Conservation (phyloP, 2,888 invertebrate species). For the Vesta saturnalis region DNA sequence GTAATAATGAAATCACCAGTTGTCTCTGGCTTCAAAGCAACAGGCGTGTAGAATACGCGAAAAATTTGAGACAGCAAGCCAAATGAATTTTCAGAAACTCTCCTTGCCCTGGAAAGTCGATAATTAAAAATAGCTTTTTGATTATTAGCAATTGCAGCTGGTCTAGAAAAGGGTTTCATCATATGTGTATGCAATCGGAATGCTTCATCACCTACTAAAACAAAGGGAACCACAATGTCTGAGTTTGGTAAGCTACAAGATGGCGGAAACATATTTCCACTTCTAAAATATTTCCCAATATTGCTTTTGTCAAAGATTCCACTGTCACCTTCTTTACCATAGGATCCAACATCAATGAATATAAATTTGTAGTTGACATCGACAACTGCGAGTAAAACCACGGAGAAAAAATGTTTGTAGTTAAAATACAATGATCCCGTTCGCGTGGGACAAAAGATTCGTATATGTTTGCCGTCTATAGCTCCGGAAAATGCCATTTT, state of each 20-base stretch:
- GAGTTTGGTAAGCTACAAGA: slow-evolving; percentile 24
- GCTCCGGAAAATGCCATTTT: no score
- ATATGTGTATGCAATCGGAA: slow-evolving; percentile 41
- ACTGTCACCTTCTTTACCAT: slow-evolving; percentile 43
- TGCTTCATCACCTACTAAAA: slow-evolving; percentile 46
- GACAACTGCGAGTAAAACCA: slow-evolving; percentile 30
- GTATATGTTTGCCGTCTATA: no score
- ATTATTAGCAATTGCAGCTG: slow-evolving; percentile 21
- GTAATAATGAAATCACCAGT: no score
- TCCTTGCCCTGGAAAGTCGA: no score
- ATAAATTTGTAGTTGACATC: slow-evolving; percentile 39
- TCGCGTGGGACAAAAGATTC: slow-evolving; percentile 11
- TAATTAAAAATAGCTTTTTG: no score
- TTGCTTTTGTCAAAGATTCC: slow-evolving; percentile 40
- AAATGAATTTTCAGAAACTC: no score
- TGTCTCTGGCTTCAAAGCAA: no score
- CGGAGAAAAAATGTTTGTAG: slow-evolving; percentile 28
- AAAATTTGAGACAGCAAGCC: no score
- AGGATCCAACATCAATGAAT: slow-evolving; percentile 39
- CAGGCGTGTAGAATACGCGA: no score
- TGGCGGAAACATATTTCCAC: slow-evolving; percentile 32
- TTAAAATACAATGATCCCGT: slow-evolving; percentile 23
- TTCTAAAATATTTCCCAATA: slow-evolving; percentile 30
- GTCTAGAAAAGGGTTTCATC: slow-evolving; percentile 39
- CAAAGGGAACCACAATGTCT: slow-evolving; percentile 30